A percentile compares a stretch with the other conserved stretches of the same genome.
These are phyloP conservation scores for Pinna nobilis DNA, from an alignment of 1,140 invertebrate species.

Conservation along the genomic window DNA sequence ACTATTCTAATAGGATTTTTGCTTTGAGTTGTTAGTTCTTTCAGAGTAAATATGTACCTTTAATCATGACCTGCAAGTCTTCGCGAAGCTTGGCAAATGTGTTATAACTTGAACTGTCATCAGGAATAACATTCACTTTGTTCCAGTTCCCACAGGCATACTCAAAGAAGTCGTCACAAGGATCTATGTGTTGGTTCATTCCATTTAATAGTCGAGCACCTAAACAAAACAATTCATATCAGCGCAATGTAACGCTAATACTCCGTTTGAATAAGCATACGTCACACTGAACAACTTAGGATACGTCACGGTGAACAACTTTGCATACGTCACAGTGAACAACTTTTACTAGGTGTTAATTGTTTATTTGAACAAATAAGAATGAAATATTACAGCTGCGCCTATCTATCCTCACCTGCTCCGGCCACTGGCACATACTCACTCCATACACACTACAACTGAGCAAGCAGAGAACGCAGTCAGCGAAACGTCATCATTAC, in stretches of 20 bases:
- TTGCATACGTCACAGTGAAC: no score
- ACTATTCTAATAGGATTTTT: no score
- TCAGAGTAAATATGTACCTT: no score
- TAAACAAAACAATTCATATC: constrained; percentile 70
- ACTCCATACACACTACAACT: no score
- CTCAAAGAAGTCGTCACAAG: constrained; percentile 92
- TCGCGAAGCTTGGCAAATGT: constrained; percentile 93
- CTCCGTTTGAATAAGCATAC: not conserved
- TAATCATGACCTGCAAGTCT: constrained; percentile 87
- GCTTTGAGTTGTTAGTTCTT: no score
- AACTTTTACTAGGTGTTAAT: no score
- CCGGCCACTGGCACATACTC: no score
- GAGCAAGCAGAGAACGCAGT: no score
- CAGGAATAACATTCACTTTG: constrained; percentile 90
- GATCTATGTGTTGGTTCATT: constrained; percentile 87
- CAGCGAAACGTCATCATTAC: no score
- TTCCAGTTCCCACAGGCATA: constrained; percentile 94
- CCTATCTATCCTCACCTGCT: no score
- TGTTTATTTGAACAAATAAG: no score
- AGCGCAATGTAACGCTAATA: not conserved
- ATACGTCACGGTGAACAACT: not conserved
- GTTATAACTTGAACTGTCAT: constrained; percentile 89
- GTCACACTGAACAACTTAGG: not conserved
- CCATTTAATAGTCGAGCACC: constrained; percentile 88
- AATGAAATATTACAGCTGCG: no score